Conservation (phyloP, 2,888 invertebrate species). For the Hesperia comma region DNA sequence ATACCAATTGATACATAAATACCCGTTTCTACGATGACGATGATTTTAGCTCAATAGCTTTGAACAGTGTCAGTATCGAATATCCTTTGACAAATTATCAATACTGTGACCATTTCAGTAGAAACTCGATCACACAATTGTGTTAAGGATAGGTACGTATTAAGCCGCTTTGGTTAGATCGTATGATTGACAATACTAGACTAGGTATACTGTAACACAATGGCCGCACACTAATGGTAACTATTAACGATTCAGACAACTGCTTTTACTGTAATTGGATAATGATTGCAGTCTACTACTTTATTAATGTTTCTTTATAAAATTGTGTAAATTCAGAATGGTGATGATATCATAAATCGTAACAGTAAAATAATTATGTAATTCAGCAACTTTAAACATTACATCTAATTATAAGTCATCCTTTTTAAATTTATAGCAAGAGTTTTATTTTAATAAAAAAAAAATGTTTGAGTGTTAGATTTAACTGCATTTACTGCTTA, state of each 20-base stretch:
- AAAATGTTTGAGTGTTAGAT: no score
- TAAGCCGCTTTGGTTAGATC: slow-evolving; percentile 65
- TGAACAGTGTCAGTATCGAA: not conserved
- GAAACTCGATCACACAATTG: slow-evolving; percentile 43
- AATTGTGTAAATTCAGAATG: no score
- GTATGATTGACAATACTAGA: slow-evolving; percentile 57
- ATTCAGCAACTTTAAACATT: no score
- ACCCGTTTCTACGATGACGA: not conserved
- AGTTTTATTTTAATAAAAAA: no score
- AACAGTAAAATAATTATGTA: no score
- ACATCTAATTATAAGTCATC: no score
- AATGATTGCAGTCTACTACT: no score
- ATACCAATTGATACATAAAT: not conserved
- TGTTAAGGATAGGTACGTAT: slow-evolving; percentile 35
- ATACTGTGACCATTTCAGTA: slow-evolving; percentile 38
- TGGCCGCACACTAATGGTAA: not conserved
- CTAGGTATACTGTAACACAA: not conserved
- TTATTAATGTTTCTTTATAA: no score
- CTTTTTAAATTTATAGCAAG: no score
- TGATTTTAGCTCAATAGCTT: not conserved
- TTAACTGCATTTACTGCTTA: no score
- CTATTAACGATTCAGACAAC: not conserved
- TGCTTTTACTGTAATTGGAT: no score
- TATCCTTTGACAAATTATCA: slow-evolving; percentile 20
- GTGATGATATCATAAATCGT: no score